Base-by-base conservation (phyloP, 2,888 invertebrate genomes). In the Amblyjoppa fuscipennis region DNA sequence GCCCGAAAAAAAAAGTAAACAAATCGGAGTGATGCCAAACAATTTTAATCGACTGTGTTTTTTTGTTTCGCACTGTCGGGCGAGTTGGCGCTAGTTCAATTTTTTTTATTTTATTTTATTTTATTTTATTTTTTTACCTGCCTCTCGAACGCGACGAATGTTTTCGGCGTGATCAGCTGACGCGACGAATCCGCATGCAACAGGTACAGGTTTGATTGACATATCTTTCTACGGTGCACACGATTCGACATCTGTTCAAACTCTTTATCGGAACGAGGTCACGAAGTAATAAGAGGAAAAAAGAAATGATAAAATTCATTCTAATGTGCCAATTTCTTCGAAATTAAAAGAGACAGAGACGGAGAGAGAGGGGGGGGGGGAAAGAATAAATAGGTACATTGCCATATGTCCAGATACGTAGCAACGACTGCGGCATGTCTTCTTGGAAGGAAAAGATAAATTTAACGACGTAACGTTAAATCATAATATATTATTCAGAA, bases 201-300 rank as follows among this genome's bases (percentile, higher is more conserved):
- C 88, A 90, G 88, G 87, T 91, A 90, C 88, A 89, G 88, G 86
- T 88, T 89, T 88, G 88, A 90, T 88, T 88, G 90, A 92, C 93
- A 93, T 93, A 93, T 93, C 93, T 92, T 92, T 93, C 89, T 91
- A 92, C 92, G 92, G 91, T 93, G 92, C 88, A 87, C 88, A 89
- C 86, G 89, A 88, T 89, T 91, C 88, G 88, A 87, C 83, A 89
- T 89, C 88, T 86, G 87, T 89, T 89, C 81, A 71, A 87, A 81
- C 79, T 70, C 69, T 75, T 41, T 49, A 82, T 71, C 64, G 31
- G 59, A 85, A 82, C 56, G 71, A 79, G 20, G 41, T 71, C 56
- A 71, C 70, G 78, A 85, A 85, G 86, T 87, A 86, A 83, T 85
- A 83, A 77, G 85, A 85, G 41, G 75, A 80, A 83, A 69, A 80